Conservation (phyloP, 2,113 vertebrate species). For the Bombycilla garrulus region DNA sequence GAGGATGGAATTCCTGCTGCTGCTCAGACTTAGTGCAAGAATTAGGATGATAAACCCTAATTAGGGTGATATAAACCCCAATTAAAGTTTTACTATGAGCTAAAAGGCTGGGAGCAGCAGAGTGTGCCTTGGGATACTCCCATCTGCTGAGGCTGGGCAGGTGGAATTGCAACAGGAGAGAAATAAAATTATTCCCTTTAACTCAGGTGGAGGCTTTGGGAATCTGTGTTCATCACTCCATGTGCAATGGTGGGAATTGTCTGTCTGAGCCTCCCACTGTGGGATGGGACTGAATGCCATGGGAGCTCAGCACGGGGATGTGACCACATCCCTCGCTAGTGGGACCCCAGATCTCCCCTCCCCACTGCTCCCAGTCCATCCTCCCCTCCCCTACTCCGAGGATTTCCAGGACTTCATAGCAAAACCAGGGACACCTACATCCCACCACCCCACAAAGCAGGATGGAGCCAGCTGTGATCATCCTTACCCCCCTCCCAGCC, state of each 20-base stretch:
- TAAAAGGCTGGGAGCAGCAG: neutral
- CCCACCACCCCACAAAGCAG: neutral
- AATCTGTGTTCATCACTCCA: neutral
- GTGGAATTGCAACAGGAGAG: neutral
- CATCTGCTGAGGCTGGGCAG: neutral
- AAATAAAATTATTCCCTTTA: neutral
- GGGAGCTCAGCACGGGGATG: neutral
- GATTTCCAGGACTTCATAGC: neutral
- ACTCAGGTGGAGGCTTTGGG: neutral
- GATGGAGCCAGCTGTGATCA: neutral
- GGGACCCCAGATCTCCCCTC: neutral
- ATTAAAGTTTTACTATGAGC: neutral
- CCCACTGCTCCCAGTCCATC: neutral
- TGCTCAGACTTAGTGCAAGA: neutral
- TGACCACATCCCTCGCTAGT: neutral
- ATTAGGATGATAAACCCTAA: neutral
- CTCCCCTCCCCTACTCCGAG: neutral
- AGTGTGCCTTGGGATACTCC: neutral
- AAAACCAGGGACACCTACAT: neutral
- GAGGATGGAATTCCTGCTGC: neutral
- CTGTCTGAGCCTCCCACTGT: neutral
- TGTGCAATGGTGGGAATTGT: neutral
- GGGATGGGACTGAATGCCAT: neutral
- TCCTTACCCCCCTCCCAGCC: neutral
- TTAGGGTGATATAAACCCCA: neutral